Evolutionary conservation across 2,888 invertebrate genomes (phyloP).

Genomic region (Strigamia transsilvanica): DNA sequence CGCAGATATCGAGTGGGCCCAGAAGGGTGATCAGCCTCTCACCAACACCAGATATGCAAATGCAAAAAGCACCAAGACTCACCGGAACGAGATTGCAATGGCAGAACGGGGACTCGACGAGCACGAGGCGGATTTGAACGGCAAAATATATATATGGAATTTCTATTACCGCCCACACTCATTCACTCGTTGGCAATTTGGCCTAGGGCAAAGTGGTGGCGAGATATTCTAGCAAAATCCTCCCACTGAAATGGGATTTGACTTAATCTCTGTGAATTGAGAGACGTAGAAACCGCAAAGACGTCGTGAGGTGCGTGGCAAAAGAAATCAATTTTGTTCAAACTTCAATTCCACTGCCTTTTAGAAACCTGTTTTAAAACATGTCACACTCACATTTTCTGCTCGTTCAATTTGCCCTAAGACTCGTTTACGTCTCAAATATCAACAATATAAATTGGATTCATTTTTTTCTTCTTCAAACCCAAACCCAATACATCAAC

Average conservation of each 20-base stretch:
- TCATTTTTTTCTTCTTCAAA: background rate
- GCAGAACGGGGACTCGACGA: constrained; percentile 22
- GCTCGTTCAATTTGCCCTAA: constrained; percentile 17
- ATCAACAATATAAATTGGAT: background rate
- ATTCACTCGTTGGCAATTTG: constrained; percentile 45
- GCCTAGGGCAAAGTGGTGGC: constrained; percentile 47
- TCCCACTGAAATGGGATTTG: constrained; percentile 47
- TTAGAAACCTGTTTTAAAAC: constrained; percentile 39
- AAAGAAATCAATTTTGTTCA: constrained; percentile 48
- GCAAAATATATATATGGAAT: constrained; percentile 39
- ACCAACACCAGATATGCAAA: constrained; percentile 43
- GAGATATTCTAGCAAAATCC: constrained; percentile 49
- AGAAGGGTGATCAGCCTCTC: constrained; percentile 44
- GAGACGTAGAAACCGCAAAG: constrained; percentile 44
- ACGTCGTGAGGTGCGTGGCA: constrained; percentile 26
- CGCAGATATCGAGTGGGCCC: constrained; percentile 42
- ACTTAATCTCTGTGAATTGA: constrained; percentile 48
- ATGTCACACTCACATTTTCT: constrained; percentile 23
- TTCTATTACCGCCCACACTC: constrained; percentile 47
- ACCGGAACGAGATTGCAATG: constrained; percentile 48
- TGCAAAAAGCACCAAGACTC: constrained; percentile 41
- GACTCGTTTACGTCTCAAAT: background rate
- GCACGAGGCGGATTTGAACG: constrained; percentile 41
- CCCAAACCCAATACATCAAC: background rate
- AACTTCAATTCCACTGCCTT: constrained; percentile 34